Evolutionary conservation across 2,888 invertebrate species (phyloP), one percentile per base, ranked within the genome.

Genomic region (Macrosiphum euphorbiae): DNA sequence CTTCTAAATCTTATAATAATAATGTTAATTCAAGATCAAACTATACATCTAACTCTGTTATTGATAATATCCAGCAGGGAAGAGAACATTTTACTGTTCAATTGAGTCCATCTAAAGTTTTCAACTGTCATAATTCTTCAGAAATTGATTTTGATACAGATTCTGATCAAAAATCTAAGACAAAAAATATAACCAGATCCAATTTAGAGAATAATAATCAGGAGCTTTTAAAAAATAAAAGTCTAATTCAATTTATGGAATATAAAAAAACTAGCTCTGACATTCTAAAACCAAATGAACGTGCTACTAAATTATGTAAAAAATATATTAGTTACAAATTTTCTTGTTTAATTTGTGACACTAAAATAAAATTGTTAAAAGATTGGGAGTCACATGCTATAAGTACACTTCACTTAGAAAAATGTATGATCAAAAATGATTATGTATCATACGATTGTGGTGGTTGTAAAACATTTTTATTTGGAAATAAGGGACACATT

Each of bases 401-500:
- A 86, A 61, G 47, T 86, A 2, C n/a, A 50, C 10, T 4, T 67
- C 93, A 94, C 41, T 28, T 94, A 28, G 50, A 85, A 28, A 90
- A 94, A 86, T 90, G 90, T 50, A 52, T 61, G 50, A 50, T 28
- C 2, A 47, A 85, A 41, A 86, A 90, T 86, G 16, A 90, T 55
- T 85, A 50, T 94, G 35, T 90, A 28, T 94, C 93, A 41, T 94
- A 94, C 11, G 55, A 61, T 61, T 94, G 93, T 90, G 67, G 93
- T 90, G 90, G 93, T 52, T 94, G 93, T 86, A 94, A 94, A 90
- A 26, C 52, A 50, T 47, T 94, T 85, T 94, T 90, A 90, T 94
- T 85, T 86, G 93, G 90, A 94, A 58, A 35, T 85, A 61, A 52
- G 28, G 90, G 86, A 11, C 28, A n/a, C 28, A 90, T 94, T 20